Conservation (phyloP, 2,113 vertebrate genomes). For the Anolis sagrei region DNA sequence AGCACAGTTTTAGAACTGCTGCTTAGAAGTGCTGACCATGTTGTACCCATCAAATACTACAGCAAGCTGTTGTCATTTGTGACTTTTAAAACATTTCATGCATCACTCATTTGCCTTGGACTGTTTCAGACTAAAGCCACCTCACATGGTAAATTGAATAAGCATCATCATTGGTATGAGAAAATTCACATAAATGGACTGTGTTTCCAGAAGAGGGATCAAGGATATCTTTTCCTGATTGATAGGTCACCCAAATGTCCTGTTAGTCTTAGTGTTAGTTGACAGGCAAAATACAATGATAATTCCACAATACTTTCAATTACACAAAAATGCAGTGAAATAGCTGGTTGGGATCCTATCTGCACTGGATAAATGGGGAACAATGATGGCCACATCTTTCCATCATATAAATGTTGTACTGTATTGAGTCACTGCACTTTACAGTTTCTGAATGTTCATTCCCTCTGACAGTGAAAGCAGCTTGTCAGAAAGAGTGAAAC, state of each 20-base stretch:
- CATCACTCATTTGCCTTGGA: neutral
- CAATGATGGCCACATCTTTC: too few species aligned
- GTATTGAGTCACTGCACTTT: too few species aligned
- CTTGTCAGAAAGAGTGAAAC: neutral
- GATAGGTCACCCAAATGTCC: neutral
- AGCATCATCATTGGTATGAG: neutral
- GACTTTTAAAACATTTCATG: neutral
- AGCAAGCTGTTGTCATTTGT: neutral
- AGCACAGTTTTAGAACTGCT: too few species aligned
- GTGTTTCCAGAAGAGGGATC: too few species aligned
- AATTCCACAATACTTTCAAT: too few species aligned
- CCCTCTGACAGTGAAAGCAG: too few species aligned
- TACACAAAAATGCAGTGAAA: too few species aligned
- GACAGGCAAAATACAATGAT: neutral
- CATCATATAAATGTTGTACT: too few species aligned
- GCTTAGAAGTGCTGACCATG: too few species aligned
- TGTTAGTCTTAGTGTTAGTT: neutral
- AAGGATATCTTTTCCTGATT: neutral
- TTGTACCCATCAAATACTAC: neutral
- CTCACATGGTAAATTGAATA: neutral
- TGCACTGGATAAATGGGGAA: too few species aligned
- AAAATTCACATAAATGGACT: neutral
- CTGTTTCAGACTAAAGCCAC: neutral
- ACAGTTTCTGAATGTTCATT: too few species aligned
- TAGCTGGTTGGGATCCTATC: too few species aligned